Evolutionary conservation across 2,888 invertebrate genomes (phyloP), one percentile per base, ranked within the genome.

Genomic region (Rugalucina vietnamica): DNA sequence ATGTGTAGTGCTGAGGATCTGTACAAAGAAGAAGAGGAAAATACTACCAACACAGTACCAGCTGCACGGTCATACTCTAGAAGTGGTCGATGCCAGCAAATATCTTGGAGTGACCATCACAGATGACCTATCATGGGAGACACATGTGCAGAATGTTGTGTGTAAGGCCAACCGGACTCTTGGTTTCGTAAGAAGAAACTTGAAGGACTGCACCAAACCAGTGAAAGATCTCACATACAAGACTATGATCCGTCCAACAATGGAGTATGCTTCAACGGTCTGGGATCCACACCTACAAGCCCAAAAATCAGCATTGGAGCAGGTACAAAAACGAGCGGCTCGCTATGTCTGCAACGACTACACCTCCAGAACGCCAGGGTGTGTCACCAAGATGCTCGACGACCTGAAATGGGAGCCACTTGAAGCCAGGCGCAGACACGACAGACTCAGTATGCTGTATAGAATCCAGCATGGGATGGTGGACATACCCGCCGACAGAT

Each of bases 221-320:
- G 65, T 65, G 65, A 65, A 65, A 65, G 65, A 65, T 34, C 32
- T 65, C 65, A 65, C 34, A 65, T 65, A 65, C 34, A 65, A 65
- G 65, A 18, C 65, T 21, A 65, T 34, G 65, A 12, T 65, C 32
- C 65, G 34, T 8, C 65, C 34, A 65, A 65, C 34, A 34, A 34
- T 65, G 65, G 65, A 65, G 65, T 60, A 60, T 18, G 27, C 60
- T 4, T 60, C 60, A 60, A 60, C 60, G 27, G 60, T 65, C 57
- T 65, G 65, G 65, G 65, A 65, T 34, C 21, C 34, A 18, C 5
- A 32, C 32, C 65, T 65, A 65, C 65, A 65, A 21, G 21, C 34
- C 24, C 65, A 5, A 3, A 18, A 34, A 32, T 34, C 65, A 34
- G 21, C 65, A 65, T 34, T 65, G 65, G 65, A 65, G 65, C 65